phyloP scores from a whole-genome alignment of 2,888 invertebrate genomes.

The Argyresthia albistria region DNA sequence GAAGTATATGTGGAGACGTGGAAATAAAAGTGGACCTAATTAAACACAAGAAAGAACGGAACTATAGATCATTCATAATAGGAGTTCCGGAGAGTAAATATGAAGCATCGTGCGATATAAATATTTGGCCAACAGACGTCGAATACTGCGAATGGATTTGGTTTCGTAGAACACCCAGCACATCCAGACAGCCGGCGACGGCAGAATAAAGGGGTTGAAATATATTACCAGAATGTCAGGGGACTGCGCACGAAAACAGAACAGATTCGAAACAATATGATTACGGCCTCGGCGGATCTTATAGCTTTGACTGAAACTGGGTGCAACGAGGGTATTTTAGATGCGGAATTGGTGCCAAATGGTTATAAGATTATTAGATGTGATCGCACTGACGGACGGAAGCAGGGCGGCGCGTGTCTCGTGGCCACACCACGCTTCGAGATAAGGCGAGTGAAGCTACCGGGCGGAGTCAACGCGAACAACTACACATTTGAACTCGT shows the following conservation, averaged over 20 bases:
- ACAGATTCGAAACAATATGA: not conserved
- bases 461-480: not conserved
- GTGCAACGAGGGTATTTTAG: not conserved
- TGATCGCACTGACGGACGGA: not conserved
- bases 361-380: not conserved
- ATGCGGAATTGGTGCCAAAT: not conserved
- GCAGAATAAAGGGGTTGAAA: not conserved
- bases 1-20: not conserved
- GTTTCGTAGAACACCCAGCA: not conserved
- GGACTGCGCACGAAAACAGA: not conserved
- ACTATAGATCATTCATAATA: not conserved
- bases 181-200: not conserved
- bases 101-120: not conserved
- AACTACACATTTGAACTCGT: constrained; percentile 1
- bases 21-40: not conserved
- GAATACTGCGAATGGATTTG: constrained; percentile 2
- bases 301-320: constrained; percentile 2
- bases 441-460: not conserved
- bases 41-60: not conserved
- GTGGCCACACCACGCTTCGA: constrained; percentile 6
- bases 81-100: not conserved
- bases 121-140: not conserved
- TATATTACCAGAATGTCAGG: not conserved
- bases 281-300: not conserved
- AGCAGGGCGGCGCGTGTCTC: too few relatives aligned